Percentiles rank a stretch among this genome's conserved stretches.
Conservation (phyloP, 2,888 invertebrate genomes). For the Conistra vaccinii region DNA sequence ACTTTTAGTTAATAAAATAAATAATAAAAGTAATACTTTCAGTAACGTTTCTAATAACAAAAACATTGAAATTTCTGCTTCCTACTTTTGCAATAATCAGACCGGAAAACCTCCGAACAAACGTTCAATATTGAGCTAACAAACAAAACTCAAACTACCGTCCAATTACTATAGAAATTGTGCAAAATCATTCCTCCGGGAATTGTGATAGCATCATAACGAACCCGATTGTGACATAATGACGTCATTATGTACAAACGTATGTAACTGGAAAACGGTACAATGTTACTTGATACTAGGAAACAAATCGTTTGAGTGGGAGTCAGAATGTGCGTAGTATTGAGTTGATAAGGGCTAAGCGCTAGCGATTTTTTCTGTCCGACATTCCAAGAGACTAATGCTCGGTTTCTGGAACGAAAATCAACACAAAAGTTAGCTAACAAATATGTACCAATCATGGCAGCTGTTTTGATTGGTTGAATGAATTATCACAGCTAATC, state of each 20-base stretch:
- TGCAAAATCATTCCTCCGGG: slow-evolving; percentile 24
- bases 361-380: neutral
- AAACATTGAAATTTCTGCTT: neutral
- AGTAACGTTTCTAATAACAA: neutral
- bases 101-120: neutral
- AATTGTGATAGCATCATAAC: slow-evolving; percentile 15
- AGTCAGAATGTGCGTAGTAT: neutral
- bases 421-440: neutral
- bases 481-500: neutral
- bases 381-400: neutral
- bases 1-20: neutral
- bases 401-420: neutral
- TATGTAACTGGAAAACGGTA: neutral
- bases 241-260: slow-evolving; percentile 10
- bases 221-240: slow-evolving; percentile 25
- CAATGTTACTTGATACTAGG: neutral
- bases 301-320: slow-evolving; percentile 15
- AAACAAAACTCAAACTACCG: neutral
- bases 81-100: neutral
- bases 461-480: neutral
- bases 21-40: neutral
- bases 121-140: neutral
- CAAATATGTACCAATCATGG: too few relatives aligned
- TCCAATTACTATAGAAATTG: slow-evolving; percentile 7
- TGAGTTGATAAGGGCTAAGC: neutral